Evolutionary conservation across 1,140 invertebrate genomes (phyloP), one percentile per base, ranked within the genome.

Genomic region (Psix sp.): DNA sequence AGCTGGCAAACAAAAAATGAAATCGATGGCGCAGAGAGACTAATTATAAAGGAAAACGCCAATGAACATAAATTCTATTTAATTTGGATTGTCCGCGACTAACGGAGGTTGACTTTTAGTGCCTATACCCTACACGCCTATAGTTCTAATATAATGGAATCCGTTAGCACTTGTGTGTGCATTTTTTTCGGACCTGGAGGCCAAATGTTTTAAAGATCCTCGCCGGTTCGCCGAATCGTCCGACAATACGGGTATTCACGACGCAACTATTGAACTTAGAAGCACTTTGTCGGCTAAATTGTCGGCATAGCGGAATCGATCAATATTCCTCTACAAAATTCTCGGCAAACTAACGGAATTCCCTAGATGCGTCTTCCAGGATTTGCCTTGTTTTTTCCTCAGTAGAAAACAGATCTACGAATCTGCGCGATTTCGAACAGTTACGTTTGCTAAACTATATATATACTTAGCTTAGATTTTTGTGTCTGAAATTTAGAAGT

Each of bases 81-180:
- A 70, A 70, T 70, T 60, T 70, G 46, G 31, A 70, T 60, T 60
- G 66, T 60, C 20, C 52, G 42, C 16, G 46, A 1, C 33, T 70
- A 70, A 70, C 66, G 66, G 66, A 60, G 31, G 66, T 54, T 70
- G 66, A 71, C 56, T 60, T 71, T 71, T 71, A 71, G 49, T 18
- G 33, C 35, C 65, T 59, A 36, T 38, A 45, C 54, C 65, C 54
- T 57, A 10, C 9, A 21, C 14, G 48, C 21, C 42, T 16, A 33
- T 43, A 20, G 40, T 31, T 51, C 52, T 31, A 46, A 21, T 21
- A 67, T 57, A 67, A 67, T 67, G 7, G 36, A 43, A 51, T 26
- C 63, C 63, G 63, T 67, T 67, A 67, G 26, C 13, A 9, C 45
- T 15, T 67, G 51, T 56, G 11, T 35, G 14, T 14, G 2, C 16